Percentiles rank a stretch among this genome's conserved stretches.
These are phyloP conservation scores for Porites cylindrica DNA, from an alignment of 92 coral and sea anemone species.

Conservation along the genomic window DNA sequence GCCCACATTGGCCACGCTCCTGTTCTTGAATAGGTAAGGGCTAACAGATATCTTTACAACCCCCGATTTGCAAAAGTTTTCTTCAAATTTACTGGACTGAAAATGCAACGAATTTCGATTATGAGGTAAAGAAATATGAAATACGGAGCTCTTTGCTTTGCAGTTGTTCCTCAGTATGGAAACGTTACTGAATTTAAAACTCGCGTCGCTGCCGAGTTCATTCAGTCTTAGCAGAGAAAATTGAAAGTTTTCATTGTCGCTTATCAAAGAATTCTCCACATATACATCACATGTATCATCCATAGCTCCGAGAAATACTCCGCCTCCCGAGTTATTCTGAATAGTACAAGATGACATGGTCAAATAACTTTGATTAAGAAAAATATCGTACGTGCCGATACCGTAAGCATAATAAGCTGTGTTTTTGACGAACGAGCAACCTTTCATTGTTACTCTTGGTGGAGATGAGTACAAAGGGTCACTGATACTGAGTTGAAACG, in stretches of 20 bases:
- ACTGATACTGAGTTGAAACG: neutral
- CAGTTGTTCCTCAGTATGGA: slow-evolving; percentile 31
- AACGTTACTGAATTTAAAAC: slow-evolving; percentile 9
- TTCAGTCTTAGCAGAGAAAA: neutral
- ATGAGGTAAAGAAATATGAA: neutral
- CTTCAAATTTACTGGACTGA: slow-evolving; percentile 9
- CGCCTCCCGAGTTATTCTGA: slow-evolving; percentile 26
- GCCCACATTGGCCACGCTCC: neutral
- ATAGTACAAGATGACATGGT: slow-evolving; percentile 9
- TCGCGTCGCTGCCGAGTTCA: neutral
- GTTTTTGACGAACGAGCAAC: slow-evolving; percentile 27
- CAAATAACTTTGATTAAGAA: neutral
- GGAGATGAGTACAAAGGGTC: neutral
- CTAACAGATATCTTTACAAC: slow-evolving; percentile 11
- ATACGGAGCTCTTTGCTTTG: neutral
- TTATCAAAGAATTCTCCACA: slow-evolving; percentile 28
- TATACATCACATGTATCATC: neutral
- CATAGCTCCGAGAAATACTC: neutral
- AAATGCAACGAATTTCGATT: neutral
- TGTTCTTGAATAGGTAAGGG: too few relatives aligned
- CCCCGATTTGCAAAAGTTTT: slow-evolving; percentile 29
- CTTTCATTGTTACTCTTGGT: neutral
- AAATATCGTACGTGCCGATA: neutral
- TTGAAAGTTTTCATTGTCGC: slow-evolving; percentile 17
- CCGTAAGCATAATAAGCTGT: neutral